Conservation (phyloP, 2,113 vertebrate species). For the Cervus canadensis region DNA sequence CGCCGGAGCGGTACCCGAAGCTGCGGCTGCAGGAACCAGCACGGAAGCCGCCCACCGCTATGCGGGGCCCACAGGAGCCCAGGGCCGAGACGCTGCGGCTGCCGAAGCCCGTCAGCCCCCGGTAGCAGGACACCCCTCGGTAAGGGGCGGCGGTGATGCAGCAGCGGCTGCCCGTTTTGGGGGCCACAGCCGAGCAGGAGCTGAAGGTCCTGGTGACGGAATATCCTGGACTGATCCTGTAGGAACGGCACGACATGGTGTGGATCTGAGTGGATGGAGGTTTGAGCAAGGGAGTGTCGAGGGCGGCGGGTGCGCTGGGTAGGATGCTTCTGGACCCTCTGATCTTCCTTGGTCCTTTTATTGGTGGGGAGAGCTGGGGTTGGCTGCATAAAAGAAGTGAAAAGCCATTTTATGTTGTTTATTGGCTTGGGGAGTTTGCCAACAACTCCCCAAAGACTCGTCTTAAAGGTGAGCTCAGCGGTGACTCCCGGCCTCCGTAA, state of each 20-base stretch:
- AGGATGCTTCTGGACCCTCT: constrained; percentile 45
- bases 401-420: constrained; percentile 73
- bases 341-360: constrained; percentile 69
- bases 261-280: background rate
- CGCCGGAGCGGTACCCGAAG: constrained; percentile 44
- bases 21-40: background rate
- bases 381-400: constrained; percentile 67
- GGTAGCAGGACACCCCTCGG: constrained; percentile 52
- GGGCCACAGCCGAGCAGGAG: constrained; percentile 64
- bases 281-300: background rate
- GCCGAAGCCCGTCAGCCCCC: constrained; percentile 45
- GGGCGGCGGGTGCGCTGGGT: background rate
- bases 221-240: background rate
- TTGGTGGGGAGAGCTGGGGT: constrained; percentile 44
- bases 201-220: constrained; percentile 58
- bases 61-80: background rate
- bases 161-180: constrained; percentile 48
- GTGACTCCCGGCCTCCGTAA: constrained; percentile 18
- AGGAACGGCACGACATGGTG: constrained; percentile 67
- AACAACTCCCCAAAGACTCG: constrained; percentile 69
- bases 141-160: constrained; percentile 45
- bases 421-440: constrained; percentile 71
- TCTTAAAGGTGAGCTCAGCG: constrained; percentile 73
- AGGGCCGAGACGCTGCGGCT: constrained; percentile 59
- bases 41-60: background rate